Evolutionary conservation across 2,113 vertebrate genomes (phyloP), one percentile per base, ranked within the genome.

Genomic region (Syngnathus typhle): DNA sequence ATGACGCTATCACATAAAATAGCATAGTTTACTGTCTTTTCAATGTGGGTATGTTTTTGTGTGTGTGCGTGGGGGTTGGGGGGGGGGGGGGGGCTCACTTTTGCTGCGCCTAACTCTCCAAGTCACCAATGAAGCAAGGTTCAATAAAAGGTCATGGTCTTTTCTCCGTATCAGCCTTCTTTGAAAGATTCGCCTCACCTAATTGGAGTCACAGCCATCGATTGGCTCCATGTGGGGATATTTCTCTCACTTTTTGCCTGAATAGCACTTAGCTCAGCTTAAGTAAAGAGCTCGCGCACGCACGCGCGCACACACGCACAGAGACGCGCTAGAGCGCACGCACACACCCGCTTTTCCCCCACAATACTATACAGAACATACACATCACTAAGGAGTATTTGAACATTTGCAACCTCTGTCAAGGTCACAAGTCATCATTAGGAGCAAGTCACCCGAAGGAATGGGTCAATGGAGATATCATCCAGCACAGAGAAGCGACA

Each of bases 171-270:
- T 73, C 51, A 52, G 43, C 51, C 56, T 58, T 39, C 59, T 73
- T 65, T 80, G 74, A 78, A 60, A 3, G 65, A 77, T 82, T 83
- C 68, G n/a, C 69, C 74, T 62, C 56, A 75, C 64, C 73, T 88
- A 83, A 87, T 86, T 89, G 81, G 84, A 88, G 85, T 84, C 81
- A 77, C 78, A 82, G 73, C 39, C 69, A 82, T 81, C 76, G 80
- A 89, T 84, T 61, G 68, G 55, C 64, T 76, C 13, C 38, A 76
- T 36, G 16, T 16, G 12, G 51, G 74, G 66, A 72, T 74, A 69
- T 77, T 82, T 70, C 66, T 73, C 74, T 82, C 69, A 67, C 63
- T 81, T 85, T 79, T 19, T 13, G 23, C 16, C 59, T 68, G 81
- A 81, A 70, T 69, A 80, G 75, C 83, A 84, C 82, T 86, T 88